Evolutionary conservation across 2,113 vertebrate species (phyloP).

Genomic region (Corythaixoides concolor): DNA sequence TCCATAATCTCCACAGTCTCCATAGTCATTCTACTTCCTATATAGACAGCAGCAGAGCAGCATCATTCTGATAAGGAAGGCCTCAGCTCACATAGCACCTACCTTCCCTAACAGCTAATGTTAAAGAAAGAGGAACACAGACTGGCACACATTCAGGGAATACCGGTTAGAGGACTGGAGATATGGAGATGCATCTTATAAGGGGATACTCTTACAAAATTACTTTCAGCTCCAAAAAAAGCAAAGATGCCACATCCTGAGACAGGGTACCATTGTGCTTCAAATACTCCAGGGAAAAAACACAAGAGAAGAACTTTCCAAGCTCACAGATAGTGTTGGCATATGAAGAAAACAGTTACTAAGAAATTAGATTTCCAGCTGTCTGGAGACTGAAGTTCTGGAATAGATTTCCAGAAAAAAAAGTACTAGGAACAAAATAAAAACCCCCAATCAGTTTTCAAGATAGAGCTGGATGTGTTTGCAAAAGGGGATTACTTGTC

Average conservation of each 20-base stretch:
- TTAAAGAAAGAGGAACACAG: neutral
- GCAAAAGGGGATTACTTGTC: neutral
- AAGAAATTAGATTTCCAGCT: neutral
- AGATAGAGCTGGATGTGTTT: neutral
- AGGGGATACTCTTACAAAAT: neutral
- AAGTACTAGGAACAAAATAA: neutral
- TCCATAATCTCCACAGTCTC: neutral
- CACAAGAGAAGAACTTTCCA: neutral
- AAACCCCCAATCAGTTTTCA: neutral
- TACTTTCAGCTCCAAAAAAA: neutral
- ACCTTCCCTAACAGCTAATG: neutral
- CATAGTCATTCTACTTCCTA: neutral
- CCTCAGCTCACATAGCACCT: neutral
- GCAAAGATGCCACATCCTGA: neutral
- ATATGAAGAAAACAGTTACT: neutral
- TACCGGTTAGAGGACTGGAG: neutral
- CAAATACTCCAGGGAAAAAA: neutral
- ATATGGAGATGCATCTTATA: neutral
- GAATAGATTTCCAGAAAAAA: neutral
- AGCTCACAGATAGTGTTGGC: neutral
- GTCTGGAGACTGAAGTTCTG: neutral
- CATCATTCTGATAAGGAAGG: neutral
- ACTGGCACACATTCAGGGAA: neutral
- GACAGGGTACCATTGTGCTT: neutral
- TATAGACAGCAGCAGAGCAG: neutral